These are phyloP conservation scores for Heliconius ismenius DNA, from an alignment of 2,888 invertebrate species.

Conservation along the genomic window DNA sequence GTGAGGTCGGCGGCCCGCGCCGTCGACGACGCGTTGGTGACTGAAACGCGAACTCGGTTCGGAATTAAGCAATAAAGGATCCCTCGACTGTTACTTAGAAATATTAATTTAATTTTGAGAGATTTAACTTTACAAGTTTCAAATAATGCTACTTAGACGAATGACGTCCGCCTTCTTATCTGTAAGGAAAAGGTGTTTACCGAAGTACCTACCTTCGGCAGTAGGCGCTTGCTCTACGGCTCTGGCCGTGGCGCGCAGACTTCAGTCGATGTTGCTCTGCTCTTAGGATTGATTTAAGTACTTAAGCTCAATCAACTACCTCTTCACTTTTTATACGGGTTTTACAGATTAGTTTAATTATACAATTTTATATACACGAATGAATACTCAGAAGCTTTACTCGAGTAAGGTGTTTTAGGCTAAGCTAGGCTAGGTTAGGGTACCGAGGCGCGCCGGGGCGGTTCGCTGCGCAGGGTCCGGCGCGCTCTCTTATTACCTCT, in stretches of 20 bases:
- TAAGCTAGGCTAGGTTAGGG: conserved; percentile 62
- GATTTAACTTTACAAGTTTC: conserved; percentile 75
- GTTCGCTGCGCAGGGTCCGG: conserved; percentile 77
- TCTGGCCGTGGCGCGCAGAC: conserved; percentile 51
- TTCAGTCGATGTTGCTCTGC: conserved; percentile 62
- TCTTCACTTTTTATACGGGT: conserved; percentile 82
- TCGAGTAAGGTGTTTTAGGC: conserved; percentile 76
- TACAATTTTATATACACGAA: conserved; percentile 81
- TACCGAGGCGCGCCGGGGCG: conserved; percentile 71
- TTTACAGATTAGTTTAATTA: conserved; percentile 82
- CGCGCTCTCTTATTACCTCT: conserved; percentile 67
- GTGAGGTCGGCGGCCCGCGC: conserved; percentile 56
- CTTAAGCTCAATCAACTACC: conserved; percentile 81
- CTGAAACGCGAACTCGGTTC: conserved; percentile 74
- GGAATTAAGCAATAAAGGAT: conserved; percentile 74
- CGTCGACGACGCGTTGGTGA: conserved; percentile 74
- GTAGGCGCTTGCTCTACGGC: conserved; percentile 49
- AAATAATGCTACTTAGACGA: conserved; percentile 76
- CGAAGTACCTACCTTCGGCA: conserved; percentile 55
- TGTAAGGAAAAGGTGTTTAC: conserved; percentile 65
- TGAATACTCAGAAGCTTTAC: conserved; percentile 82
- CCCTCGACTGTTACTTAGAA: conserved; percentile 80
- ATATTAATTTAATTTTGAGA: conserved; percentile 82
- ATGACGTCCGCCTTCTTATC: conserved; percentile 77
- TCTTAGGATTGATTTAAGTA: conserved; percentile 77